Conservation (phyloP, 2,888 invertebrate genomes). For the Scotopteryx bipunctaria region DNA sequence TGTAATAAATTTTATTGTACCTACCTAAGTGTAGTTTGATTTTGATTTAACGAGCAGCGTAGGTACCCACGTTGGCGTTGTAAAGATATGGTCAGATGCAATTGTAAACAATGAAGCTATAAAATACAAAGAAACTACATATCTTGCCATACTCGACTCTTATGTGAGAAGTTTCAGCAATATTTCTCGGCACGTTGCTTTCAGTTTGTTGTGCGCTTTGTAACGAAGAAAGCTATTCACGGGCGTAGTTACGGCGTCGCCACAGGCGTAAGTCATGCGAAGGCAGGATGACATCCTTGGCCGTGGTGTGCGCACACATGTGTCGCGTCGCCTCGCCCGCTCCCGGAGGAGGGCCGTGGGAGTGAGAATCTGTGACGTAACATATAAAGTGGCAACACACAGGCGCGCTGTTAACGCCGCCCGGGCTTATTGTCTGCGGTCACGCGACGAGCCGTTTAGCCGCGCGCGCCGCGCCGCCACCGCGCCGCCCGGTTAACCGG, state of each 20-base stretch:
- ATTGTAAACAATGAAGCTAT: slow-evolving; percentile 11
- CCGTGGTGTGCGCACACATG: slow-evolving; percentile 37
- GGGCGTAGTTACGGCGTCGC: slow-evolving; percentile 21
- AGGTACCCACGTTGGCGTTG: background rate
- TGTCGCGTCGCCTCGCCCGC: slow-evolving; percentile 33
- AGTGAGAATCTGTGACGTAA: slow-evolving; percentile 63
- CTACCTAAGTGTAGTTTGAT: background rate
- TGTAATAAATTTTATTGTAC: background rate
- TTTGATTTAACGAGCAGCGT: background rate
- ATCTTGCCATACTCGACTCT: slow-evolving; percentile 10
- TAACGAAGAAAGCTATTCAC: slow-evolving; percentile 21
- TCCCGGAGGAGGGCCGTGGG: slow-evolving; percentile 35
- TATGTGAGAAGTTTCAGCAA: slow-evolving; percentile 27
- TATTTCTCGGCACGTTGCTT: slow-evolving; percentile 24
- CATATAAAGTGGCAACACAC: slow-evolving; percentile 83
- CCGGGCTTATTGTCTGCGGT: slow-evolving; percentile 84
- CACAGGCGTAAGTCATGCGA: slow-evolving; percentile 28
- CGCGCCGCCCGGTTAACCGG: slow-evolving; percentile 81
- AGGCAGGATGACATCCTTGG: slow-evolving; percentile 35
- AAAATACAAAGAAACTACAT: slow-evolving; percentile 25
- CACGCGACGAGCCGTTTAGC: slow-evolving; percentile 84
- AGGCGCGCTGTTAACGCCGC: slow-evolving; percentile 82
- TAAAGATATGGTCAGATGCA: slow-evolving; percentile 7
- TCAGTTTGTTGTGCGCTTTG: slow-evolving; percentile 22
- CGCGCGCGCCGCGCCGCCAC: slow-evolving; percentile 75